Conservation (phyloP, 2,888 invertebrate species). For the Aphrophora alni region DNA sequence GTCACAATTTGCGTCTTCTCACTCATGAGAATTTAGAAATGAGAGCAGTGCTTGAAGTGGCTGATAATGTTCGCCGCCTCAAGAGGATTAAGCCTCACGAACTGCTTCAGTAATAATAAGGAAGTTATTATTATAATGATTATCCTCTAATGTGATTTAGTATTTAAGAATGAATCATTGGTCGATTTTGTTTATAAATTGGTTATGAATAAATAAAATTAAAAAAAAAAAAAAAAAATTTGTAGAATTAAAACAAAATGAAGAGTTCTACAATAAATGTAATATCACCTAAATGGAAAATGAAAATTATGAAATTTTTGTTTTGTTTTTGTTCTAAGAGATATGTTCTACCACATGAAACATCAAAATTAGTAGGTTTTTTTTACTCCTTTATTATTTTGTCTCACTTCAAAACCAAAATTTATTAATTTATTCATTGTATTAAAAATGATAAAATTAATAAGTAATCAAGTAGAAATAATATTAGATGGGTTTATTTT, state of each 20-base stretch:
- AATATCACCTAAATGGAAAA: background rate
- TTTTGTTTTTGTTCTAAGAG: background rate
- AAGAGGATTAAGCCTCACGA: no score
- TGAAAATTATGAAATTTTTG: background rate
- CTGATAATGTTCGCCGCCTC: no score
- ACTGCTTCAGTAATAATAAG: no score
- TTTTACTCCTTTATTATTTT: background rate
- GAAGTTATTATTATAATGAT: no score
- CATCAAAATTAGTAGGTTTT: background rate
- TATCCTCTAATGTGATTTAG: no score
- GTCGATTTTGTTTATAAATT: no score
- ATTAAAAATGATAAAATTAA: background rate
- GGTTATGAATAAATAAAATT: no score
- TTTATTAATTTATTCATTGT: background rate
- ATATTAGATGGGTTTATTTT: background rate
- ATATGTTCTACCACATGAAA: background rate
- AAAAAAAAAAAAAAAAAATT: no score
- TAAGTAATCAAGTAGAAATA: background rate
- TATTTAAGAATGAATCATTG: no score
- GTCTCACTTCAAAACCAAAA: background rate
- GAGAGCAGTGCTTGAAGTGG: no score
- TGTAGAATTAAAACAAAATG: background rate
- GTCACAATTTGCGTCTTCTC: no score
- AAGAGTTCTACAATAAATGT: background rate
- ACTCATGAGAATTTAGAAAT: no score